Evolutionary conservation across 2,113 vertebrate genomes (phyloP).

Genomic region (Zonotrichia leucophrys): DNA sequence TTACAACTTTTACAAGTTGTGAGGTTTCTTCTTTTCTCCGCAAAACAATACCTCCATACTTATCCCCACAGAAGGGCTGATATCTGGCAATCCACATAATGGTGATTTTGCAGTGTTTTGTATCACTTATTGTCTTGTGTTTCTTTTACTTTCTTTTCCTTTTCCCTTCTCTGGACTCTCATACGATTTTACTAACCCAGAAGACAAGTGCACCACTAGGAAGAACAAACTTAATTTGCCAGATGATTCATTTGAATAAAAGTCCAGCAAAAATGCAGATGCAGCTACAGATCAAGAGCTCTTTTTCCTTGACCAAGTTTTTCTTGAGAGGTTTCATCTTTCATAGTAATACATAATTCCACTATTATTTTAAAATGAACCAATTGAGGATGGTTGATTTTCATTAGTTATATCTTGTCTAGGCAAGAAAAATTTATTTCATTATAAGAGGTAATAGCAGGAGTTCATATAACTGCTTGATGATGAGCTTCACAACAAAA

Average conservation of each 20-base stretch:
- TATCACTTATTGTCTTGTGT: background rate
- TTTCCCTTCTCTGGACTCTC: background rate
- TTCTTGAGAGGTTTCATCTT: background rate
- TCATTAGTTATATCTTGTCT: background rate
- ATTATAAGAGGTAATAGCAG: background rate
- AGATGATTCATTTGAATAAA: background rate
- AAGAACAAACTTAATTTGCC: background rate
- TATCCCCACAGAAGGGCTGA: background rate
- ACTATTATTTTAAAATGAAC: background rate
- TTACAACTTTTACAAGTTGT: too few relatives aligned
- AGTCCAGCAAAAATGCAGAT: background rate
- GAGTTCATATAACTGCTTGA: background rate
- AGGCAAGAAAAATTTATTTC: background rate
- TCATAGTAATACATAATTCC: background rate
- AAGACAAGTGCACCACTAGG: background rate
- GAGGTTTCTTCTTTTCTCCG: too few relatives aligned
- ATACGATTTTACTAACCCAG: background rate
- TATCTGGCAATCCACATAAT: background rate
- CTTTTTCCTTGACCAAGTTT: background rate
- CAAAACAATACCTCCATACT: background rate
- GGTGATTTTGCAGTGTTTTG: background rate
- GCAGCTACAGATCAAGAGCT: background rate
- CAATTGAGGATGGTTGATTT: rapidly evolving
- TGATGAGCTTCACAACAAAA: background rate
- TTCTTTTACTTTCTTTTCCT: background rate